Percentiles rank a stretch among this genome's conserved stretches.
Evolutionary conservation across 1,140 invertebrate species (phyloP).

Genomic region (Harpegnathos saltator): DNA sequence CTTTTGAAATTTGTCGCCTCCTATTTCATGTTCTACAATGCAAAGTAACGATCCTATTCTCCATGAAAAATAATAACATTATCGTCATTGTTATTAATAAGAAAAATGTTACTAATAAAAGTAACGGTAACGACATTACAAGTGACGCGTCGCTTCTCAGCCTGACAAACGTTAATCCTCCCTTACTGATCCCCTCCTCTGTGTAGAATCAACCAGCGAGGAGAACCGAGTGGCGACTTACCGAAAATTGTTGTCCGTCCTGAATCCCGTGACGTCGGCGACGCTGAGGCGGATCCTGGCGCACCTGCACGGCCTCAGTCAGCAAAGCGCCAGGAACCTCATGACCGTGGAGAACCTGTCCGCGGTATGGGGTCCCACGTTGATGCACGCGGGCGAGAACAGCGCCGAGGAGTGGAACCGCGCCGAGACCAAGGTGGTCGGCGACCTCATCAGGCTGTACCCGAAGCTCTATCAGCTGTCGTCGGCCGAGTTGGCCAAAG

Average conservation of each 20-base stretch:
- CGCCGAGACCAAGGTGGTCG: constrained; percentile 89
- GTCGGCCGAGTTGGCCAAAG: constrained; percentile 87
- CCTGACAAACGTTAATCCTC: neutral
- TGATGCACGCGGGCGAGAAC: constrained; percentile 90
- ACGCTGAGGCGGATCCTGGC: constrained; percentile 91
- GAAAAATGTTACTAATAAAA: too few relatives aligned
- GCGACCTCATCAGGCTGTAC: constrained; percentile 89
- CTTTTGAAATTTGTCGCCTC: too few relatives aligned
- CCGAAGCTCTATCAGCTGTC: constrained; percentile 88
- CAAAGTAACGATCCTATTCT: too few relatives aligned
- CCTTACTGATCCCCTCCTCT: constrained; percentile 54
- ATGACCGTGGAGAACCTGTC: constrained; percentile 94
- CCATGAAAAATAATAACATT: too few relatives aligned
- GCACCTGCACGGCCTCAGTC: constrained; percentile 93
- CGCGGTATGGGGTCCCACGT: constrained; percentile 93
- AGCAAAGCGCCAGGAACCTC: constrained; percentile 90
- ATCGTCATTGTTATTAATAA: neutral
- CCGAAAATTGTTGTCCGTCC: constrained; percentile 88
- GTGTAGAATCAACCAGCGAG: constrained; percentile 85
- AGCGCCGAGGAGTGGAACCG: constrained; percentile 87
- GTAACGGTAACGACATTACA: too few relatives aligned
- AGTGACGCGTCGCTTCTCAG: too few relatives aligned
- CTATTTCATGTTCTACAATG: too few relatives aligned
- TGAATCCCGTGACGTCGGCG: constrained; percentile 90
- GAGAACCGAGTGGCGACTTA: constrained; percentile 87